Conservation (phyloP, 2,113 vertebrate species). For the Callithrix jacchus region DNA sequence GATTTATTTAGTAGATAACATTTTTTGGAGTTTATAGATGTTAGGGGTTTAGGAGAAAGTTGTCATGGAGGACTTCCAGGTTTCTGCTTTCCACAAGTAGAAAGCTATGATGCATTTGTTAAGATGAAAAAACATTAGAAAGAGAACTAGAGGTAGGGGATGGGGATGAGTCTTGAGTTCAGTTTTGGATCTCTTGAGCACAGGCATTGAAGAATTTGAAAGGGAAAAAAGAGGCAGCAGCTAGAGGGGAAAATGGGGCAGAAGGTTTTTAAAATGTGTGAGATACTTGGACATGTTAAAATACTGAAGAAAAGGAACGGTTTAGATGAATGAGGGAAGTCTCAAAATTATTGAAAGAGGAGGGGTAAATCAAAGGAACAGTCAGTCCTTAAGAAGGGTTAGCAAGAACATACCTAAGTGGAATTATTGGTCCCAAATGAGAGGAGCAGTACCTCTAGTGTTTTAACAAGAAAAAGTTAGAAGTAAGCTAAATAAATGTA, state of each 20-base stretch:
- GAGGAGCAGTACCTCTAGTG: background rate
- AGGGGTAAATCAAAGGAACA: background rate
- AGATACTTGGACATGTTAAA: background rate
- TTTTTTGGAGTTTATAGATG: background rate
- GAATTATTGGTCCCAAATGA: background rate
- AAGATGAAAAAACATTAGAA: background rate
- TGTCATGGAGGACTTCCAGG: background rate
- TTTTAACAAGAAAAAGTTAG: background rate
- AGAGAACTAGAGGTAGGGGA: background rate
- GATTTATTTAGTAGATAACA: background rate
- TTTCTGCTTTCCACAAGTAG: background rate
- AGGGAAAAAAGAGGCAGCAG: background rate
- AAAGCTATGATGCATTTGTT: background rate
- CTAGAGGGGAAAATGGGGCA: background rate
- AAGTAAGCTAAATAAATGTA: background rate
- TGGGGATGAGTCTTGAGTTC: background rate
- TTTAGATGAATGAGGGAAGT: background rate
- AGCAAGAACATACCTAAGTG: background rate
- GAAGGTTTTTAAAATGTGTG: background rate
- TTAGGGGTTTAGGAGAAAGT: background rate
- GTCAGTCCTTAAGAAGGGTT: background rate
- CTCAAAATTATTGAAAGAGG: background rate
- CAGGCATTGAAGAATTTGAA: background rate
- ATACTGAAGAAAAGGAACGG: slow-evolving; percentile 11
- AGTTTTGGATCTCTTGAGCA: background rate